Base-by-base conservation (phyloP, 2,797 vertebrate genomes). In the Potorous gilbertii region DNA sequence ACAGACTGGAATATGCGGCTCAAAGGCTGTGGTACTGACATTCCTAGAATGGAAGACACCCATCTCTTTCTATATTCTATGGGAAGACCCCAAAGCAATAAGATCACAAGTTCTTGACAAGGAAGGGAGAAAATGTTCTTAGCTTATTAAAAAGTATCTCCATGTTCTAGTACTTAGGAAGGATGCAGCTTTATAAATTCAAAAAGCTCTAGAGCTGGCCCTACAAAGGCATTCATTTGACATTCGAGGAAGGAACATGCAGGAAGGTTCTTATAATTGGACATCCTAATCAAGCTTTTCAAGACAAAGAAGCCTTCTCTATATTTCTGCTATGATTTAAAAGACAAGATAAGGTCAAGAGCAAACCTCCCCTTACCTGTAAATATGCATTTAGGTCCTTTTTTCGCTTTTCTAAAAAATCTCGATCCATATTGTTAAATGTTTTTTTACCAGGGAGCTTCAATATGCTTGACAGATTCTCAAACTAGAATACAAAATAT, bases 361-460 rank as follows among this genome's bases (percentile, higher is more conserved):
- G 46, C 87, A 97, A 96, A 93, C 9, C 95, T 18, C 16, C 89
- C 55, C 97, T 98, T 98, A 99, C 99, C 99, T 99, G 99, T 95
- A 99, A 98, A 98, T 99, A 99, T 56, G 99, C 99, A 97, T 99
- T 99, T 97, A 99, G 99, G 98, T 99, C 99, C 97, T 99, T 99
- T 98, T 99, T 99, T 95, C 99, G 99, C 98, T 99, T 99, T 98
- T 99, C 99, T 98, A 99, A 98, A 98, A 99, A 99, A 91, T 99
- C 99, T 98, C 99, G 99, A 98, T 99, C 99, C 99, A 99, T 99
- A 96, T 99, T 99, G 98, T 99, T 99, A 98, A 99, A 99, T 27
- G 99, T 99, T 98, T 99, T 99, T 97, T 99, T 99, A 50, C 99
- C 99, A 31, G 99, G 99, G 98, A 99, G 99, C 98, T 99, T 99